Evolutionary conservation across 2,113 vertebrate genomes (phyloP).

Genomic region (Cairina moschata): DNA sequence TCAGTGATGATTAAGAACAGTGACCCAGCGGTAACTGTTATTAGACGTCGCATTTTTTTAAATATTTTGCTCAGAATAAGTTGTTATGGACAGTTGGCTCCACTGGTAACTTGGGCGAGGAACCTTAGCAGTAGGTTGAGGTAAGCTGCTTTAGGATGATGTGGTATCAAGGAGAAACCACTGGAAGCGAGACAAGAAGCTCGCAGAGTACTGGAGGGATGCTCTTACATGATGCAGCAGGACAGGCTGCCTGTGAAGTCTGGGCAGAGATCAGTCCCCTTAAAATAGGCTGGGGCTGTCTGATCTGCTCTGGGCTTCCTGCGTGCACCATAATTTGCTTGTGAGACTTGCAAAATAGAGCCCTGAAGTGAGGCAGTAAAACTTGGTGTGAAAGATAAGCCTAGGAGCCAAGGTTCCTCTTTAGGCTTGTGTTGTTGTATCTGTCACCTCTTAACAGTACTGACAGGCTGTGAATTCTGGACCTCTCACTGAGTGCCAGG

Average conservation of each 20-base stretch:
- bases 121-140: background rate
- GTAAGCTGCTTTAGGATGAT: background rate
- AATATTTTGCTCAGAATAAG: background rate
- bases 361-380: background rate
- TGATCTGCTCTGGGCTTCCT: background rate
- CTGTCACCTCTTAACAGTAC: background rate
- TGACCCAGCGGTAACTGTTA: accelerated
- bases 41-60: background rate
- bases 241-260: background rate
- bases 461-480: background rate
- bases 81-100: background rate
- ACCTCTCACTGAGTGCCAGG: background rate
- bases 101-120: background rate
- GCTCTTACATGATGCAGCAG: background rate
- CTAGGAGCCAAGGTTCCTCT: background rate
- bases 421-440: background rate
- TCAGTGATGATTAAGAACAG: background rate
- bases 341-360: background rate
- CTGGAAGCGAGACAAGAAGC: background rate
- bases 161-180: accelerated
- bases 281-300: background rate
- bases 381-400: background rate
- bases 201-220: background rate
- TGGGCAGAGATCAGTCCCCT: background rate
- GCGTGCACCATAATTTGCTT: background rate